Conservation (phyloP, 35 echinoderm and acorn worm genomes). For the Heliocidaris erythrogramma region DNA sequence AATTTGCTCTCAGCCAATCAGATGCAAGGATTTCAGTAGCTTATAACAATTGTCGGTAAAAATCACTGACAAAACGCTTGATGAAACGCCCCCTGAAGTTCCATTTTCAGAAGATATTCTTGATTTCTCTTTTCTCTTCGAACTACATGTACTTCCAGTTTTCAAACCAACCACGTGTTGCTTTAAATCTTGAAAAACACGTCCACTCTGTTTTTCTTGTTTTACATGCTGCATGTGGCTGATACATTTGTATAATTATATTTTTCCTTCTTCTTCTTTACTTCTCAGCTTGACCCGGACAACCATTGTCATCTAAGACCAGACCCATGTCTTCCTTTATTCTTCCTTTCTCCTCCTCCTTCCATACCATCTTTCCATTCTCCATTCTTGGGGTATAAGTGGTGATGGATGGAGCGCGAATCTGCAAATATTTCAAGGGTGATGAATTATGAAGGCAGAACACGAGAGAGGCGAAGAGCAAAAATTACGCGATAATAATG, state of each 20-base stretch:
- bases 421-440: conserved; percentile 40
- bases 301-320: background rate
- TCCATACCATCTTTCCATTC: background rate
- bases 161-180: too few species aligned
- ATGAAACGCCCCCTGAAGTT: too few species aligned
- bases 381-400: background rate
- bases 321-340: background rate
- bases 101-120: too few species aligned
- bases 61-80: too few species aligned
- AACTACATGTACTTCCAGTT: too few species aligned
- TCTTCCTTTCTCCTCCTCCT: background rate
- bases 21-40: too few species aligned
- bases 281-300: background rate
- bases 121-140: too few species aligned
- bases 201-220: too few species aligned
- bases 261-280: background rate
- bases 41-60: too few species aligned
- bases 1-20: too few species aligned
- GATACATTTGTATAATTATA: background rate
- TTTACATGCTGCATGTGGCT: too few species aligned
- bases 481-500: conserved; percentile 45
- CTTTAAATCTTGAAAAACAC: too few species aligned
- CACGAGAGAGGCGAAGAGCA: conserved; percentile 7
- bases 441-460: conserved; percentile 36
- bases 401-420: conserved; percentile 28